These are phyloP conservation scores for Pangasius larnaudii DNA, from an alignment of 2,797 vertebrate species.

Conservation along the genomic window DNA sequence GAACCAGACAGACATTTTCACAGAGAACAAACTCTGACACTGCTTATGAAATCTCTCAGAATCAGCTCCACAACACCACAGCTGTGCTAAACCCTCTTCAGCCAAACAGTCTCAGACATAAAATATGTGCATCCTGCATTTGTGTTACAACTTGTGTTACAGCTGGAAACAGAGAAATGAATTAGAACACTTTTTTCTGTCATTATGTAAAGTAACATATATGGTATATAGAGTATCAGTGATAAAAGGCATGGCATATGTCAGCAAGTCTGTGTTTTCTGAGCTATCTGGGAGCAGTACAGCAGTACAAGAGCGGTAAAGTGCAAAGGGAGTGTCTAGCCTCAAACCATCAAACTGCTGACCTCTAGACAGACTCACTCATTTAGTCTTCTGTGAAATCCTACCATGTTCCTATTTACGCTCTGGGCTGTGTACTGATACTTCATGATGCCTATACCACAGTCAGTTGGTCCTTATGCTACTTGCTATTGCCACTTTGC, in stretches of 20 bases:
- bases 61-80: slow-evolving; percentile 25
- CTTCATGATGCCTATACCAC: neutral
- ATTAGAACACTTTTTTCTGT: slow-evolving; percentile 15
- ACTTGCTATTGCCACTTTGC: neutral
- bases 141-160: slow-evolving; percentile 4
- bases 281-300: neutral
- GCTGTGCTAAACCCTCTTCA: slow-evolving; percentile 20
- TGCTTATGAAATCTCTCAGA: slow-evolving; percentile 4
- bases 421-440: neutral
- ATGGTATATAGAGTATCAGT: slow-evolving; percentile 4
- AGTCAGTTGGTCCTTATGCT: neutral
- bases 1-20: neutral
- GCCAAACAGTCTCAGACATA: slow-evolving; percentile 36
- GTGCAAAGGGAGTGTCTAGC: neutral
- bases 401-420: neutral
- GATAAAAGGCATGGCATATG: neutral
- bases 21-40: neutral
- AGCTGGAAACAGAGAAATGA: neutral
- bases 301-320: no score
- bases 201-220: neutral
- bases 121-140: slow-evolving; percentile 33
- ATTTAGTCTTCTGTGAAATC: neutral
- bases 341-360: neutral
- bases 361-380: neutral
- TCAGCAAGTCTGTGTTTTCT: slow-evolving; percentile 10